These are phyloP conservation scores for Synanthedon tipuliformis DNA, from an alignment of 2,888 invertebrate species.

Conservation along the genomic window DNA sequence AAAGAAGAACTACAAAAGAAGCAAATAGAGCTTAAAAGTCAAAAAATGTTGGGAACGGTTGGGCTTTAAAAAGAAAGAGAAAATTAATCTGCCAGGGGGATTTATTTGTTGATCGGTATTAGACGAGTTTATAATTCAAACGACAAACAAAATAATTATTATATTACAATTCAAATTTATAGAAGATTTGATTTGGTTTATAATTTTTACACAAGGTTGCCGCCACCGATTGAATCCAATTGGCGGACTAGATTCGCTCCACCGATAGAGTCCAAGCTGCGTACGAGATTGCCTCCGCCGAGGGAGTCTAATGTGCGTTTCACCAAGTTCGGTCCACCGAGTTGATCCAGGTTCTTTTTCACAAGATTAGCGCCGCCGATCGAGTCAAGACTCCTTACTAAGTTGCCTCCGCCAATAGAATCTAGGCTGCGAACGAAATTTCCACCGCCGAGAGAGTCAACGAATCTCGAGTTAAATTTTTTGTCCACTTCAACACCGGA, in stretches of 20 bases:
- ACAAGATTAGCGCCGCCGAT: conserved; percentile 53
- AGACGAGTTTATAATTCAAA: not conserved
- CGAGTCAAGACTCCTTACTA: conserved; percentile 47
- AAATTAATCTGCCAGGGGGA: not conserved
- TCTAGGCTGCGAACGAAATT: conserved; percentile 38
- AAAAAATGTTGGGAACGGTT: not conserved
- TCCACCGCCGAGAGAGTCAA: conserved; percentile 47
- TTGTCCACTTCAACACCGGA: not conserved
- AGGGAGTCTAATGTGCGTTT: conserved; percentile 51
- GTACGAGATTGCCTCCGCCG: conserved; percentile 55
- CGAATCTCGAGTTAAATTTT: conserved; percentile 15
- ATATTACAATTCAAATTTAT: not conserved
- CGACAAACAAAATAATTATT: not conserved
- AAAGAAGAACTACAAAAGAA: too few species aligned
- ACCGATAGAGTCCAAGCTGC: conserved; percentile 59
- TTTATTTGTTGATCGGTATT: not conserved
- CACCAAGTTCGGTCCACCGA: conserved; percentile 53
- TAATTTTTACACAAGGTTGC: conserved; percentile 41
- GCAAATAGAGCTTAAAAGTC: too few species aligned
- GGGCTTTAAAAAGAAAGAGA: not conserved
- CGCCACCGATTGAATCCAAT: conserved; percentile 46
- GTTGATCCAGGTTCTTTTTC: conserved; percentile 51
- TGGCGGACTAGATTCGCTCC: conserved; percentile 61
- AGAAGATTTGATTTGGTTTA: not conserved
- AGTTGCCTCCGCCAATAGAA: conserved; percentile 43